Conservation (phyloP, 1,140 invertebrate species). For the Aphis gossypii region DNA sequence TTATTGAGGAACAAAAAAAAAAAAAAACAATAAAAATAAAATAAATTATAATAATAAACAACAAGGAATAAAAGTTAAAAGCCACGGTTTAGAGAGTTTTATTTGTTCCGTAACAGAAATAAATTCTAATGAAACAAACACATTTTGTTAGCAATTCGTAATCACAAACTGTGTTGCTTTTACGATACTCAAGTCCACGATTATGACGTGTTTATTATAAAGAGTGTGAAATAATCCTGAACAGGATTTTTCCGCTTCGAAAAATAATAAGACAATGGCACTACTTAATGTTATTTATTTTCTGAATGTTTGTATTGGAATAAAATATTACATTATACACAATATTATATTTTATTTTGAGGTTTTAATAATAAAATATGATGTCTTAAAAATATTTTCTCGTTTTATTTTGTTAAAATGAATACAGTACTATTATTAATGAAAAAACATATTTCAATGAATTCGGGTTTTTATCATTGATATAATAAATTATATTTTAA, state of each 20-base stretch:
- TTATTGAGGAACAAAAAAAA: neutral
- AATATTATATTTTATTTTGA: neutral
- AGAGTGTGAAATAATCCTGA: slow-evolving; percentile 13
- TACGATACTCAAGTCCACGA: neutral
- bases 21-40: neutral
- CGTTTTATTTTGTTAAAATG: neutral
- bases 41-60: slow-evolving; percentile 21
- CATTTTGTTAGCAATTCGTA: neutral
- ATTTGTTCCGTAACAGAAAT: neutral
- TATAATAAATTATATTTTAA: neutral
- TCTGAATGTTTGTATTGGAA: neutral
- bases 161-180: neutral
- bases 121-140: slow-evolving; percentile 26
- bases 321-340: slow-evolving; percentile 16
- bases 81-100: neutral
- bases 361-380: neutral
- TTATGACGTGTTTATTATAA: neutral
- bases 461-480: neutral
- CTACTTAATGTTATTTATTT: neutral
- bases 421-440: neutral
- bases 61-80: slow-evolving; percentile 3
- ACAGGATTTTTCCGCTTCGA: neutral
- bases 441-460: neutral
- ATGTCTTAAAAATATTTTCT: neutral
- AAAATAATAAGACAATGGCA: neutral